A percentile compares a stretch with the other conserved stretches of the same genome.
phyloP scores from a whole-genome alignment of 2,888 invertebrate genomes.

The Oxycera nigricornis region DNA sequence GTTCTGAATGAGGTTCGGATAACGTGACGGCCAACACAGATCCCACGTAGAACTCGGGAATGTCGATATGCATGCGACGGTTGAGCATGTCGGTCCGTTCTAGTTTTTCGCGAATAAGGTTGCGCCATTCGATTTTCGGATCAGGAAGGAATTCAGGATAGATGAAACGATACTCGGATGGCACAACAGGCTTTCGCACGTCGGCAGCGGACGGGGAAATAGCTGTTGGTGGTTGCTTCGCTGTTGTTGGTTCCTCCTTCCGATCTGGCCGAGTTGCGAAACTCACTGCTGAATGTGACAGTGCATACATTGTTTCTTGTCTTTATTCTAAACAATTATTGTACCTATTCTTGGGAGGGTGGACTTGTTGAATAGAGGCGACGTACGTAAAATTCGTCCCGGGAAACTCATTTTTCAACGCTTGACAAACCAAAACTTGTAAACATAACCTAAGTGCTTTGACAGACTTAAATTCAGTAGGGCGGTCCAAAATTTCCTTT shows the following conservation, averaged over 20 bases:
- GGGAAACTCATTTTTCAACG: conserved; percentile 13
- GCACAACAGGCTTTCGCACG: conserved; percentile 53
- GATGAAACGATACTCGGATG: conserved; percentile 70
- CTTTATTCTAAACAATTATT: background rate
- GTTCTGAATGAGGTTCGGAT: conserved; percentile 84
- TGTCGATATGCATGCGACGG: conserved; percentile 74
- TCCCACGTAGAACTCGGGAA: conserved; percentile 99
- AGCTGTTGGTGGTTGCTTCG: background rate
- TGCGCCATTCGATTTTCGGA: conserved; percentile 78
- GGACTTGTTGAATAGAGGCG: background rate
- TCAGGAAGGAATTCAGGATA: conserved; percentile 95
- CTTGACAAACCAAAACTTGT: too few relatives aligned
- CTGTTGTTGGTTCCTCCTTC: background rate
- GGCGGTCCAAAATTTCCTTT: too few relatives aligned
- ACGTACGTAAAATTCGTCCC: background rate
- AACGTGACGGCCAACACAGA: conserved; percentile 87
- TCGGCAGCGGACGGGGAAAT: background rate
- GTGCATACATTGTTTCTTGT: background rate
- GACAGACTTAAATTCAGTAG: too few relatives aligned
- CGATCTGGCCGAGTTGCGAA: background rate
- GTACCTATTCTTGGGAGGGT: background rate
- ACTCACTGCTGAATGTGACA: background rate
- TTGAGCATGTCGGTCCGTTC: conserved; percentile 93
- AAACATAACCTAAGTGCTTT: too few relatives aligned
- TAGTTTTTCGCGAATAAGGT: conserved; percentile 82